Evolutionary conservation across 2,888 invertebrate genomes (phyloP), one percentile per base, ranked within the genome.

Genomic region (Sesia apiformis): DNA sequence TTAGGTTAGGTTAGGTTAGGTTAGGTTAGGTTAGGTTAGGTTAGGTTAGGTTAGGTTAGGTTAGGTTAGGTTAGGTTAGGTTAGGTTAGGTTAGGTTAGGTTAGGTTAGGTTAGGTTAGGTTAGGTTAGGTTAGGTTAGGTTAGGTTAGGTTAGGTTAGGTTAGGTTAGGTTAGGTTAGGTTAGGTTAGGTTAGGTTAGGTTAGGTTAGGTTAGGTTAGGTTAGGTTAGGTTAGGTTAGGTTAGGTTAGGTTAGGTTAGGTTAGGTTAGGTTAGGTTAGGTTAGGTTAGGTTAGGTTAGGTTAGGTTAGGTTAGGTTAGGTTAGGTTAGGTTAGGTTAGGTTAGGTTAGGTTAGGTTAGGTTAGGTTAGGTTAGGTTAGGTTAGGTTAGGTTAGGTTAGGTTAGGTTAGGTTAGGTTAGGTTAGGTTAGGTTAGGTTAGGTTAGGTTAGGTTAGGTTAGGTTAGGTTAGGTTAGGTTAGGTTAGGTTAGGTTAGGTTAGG

Each of bases 381-480:
- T 51, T 51, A 51, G 51, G 51, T 51, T 51, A 51, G 51, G 51
- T 51, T 51, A 51, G 51, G 51, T 42, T 43, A 43, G 53, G 42
- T 53, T 38, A 41, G 42, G 40, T 53, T 55, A 53, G 53, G 53
- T 57, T 57, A 53, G 55, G 55, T 57, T 55, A 57, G 54, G 52
- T 54, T 52, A 55, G 54, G 53, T 56, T 53, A 52, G 53, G 53
- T 57, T 55, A 57, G 57, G 55, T 57, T 57, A 55, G 57, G 57
- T 57, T 57, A 57, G 53, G 55, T 55, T 55, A 56, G 52, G 56
- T 53, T 53, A 56, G 55, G 54, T 56, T 53, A 56, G 52, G 56
- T 53, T 53, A 53, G 59, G 59, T 59, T 59, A 59, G 59, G 59
- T 59, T 59, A 59, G 59, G 59, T 59, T 59, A 59, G 59, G 58